phyloP scores from a whole-genome alignment of 2,797 vertebrate species.

The Cephalopachus bancanus region DNA sequence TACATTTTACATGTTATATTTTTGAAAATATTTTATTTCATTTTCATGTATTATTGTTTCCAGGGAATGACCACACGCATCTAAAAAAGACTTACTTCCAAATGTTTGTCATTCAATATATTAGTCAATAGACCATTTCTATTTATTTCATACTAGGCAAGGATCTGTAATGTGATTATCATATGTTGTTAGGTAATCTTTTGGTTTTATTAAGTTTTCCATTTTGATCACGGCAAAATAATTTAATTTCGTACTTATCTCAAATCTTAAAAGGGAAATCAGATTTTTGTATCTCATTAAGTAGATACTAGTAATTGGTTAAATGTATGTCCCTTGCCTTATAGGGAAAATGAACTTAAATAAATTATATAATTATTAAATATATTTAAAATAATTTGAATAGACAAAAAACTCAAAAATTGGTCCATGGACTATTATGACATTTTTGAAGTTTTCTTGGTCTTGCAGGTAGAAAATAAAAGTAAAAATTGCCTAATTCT shows the following conservation, averaged over 20 bases:
- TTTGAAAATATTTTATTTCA: slow-evolving; percentile 41
- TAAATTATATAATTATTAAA: background rate
- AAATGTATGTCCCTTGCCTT: background rate
- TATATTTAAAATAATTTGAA: slow-evolving; percentile 3
- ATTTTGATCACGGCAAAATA: background rate
- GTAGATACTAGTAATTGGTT: background rate
- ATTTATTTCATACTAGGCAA: slow-evolving; percentile 34
- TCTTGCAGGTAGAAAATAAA: slow-evolving; percentile 11
- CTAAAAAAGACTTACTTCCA: background rate
- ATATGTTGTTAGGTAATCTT: background rate
- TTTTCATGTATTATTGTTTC: background rate
- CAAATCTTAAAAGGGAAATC: slow-evolving; percentile 45
- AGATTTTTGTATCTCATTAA: slow-evolving; percentile 44
- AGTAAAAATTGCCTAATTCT: background rate
- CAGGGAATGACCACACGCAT: background rate
- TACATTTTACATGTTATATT: background rate
- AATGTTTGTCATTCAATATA: background rate
- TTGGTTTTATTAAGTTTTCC: slow-evolving; percentile 25
- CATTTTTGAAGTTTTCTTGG: background rate
- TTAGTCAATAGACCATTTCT: background rate
- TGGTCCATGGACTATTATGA: background rate
- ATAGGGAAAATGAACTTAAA: slow-evolving; percentile 12
- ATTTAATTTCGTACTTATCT: slow-evolving; percentile 46
- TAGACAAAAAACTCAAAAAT: background rate
- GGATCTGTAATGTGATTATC: background rate